Evolutionary conservation across 2,797 vertebrate species (phyloP).

Genomic region (Arrhamphus sclerolepis): DNA sequence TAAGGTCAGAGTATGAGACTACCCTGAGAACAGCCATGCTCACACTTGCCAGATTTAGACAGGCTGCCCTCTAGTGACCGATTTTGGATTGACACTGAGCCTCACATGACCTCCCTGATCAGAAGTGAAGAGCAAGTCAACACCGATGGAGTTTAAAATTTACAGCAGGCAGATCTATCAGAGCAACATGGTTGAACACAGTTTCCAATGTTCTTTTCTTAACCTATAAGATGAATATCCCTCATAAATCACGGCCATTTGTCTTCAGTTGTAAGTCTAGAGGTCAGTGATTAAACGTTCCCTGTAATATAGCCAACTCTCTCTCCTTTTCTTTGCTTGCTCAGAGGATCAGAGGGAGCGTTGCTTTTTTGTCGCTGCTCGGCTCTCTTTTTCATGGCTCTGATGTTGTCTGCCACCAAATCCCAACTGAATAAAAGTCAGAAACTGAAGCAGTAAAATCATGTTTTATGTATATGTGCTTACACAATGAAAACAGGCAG

Average conservation of each 20-base stretch:
- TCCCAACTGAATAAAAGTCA: constrained; percentile 75
- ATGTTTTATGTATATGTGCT: constrained; percentile 80
- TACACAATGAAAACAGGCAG: constrained; percentile 71
- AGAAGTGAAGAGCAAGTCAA: constrained; percentile 31
- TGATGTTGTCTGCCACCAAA: constrained; percentile 69
- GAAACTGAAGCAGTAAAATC: constrained; percentile 76
- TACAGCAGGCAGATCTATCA: constrained; percentile 49
- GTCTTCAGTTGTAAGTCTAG: constrained; percentile 64
- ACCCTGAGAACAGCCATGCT: neutral
- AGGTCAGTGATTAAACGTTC: constrained; percentile 75
- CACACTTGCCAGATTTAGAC: constrained; percentile 10
- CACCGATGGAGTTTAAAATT: constrained; percentile 39
- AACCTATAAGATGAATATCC: constrained; percentile 60
- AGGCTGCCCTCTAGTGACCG: constrained; percentile 64
- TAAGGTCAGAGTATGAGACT: constrained; percentile 12
- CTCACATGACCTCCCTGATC: constrained; percentile 28
- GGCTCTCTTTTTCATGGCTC: constrained; percentile 61
- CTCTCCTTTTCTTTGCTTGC: constrained; percentile 24
- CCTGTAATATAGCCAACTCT: constrained; percentile 50
- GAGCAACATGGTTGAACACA: constrained; percentile 34
- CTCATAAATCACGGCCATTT: constrained; percentile 73
- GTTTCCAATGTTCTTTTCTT: constrained; percentile 47
- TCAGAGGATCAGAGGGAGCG: constrained; percentile 54
- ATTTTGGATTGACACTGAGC: constrained; percentile 19
- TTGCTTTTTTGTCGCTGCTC: constrained; percentile 46